phyloP scores from a whole-genome alignment of 1,140 invertebrate genomes.

The Zophobas atratus region DNA sequence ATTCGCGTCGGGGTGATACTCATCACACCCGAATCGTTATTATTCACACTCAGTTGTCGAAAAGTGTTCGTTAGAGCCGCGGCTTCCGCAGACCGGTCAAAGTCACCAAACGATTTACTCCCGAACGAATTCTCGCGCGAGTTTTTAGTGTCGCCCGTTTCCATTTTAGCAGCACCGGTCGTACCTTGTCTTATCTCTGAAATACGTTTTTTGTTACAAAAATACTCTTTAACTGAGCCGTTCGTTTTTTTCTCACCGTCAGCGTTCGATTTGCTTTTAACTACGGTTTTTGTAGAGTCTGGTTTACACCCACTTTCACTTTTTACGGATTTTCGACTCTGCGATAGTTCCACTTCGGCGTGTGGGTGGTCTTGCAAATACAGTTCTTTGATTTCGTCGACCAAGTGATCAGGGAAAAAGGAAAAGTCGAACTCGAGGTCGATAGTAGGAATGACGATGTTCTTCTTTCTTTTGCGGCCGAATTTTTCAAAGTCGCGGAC shows the following conservation, averaged over 20 bases:
- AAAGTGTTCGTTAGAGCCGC: too few relatives aligned
- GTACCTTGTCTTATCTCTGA: constrained; percentile 14
- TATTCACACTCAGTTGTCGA: too few relatives aligned
- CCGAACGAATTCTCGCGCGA: too few relatives aligned
- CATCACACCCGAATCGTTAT: too few relatives aligned
- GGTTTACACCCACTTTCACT: constrained; percentile 4
- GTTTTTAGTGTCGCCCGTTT: too few relatives aligned
- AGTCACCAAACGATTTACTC: too few relatives aligned
- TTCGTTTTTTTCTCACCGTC: background rate
- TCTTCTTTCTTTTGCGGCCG: background rate
- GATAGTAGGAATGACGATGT: background rate
- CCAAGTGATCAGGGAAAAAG: constrained; percentile 2
- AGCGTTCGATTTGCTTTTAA: background rate
- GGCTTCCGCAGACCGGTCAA: too few relatives aligned
- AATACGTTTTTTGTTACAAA: constrained; percentile 33
- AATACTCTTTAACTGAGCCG: constrained; percentile 4
- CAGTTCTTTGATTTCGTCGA: constrained; percentile 14
- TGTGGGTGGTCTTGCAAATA: background rate
- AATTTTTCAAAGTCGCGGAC: constrained; percentile 12
- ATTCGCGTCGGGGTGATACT: too few relatives aligned
- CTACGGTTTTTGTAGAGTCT: background rate
- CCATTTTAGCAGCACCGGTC: too few relatives aligned
- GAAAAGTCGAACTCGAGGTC: constrained; percentile 25
- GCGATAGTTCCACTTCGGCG: too few relatives aligned
- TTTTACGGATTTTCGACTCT: too few relatives aligned